phyloP scores from a whole-genome alignment of 2,797 vertebrate genomes.

The Rousettus madagascariensis region DNA sequence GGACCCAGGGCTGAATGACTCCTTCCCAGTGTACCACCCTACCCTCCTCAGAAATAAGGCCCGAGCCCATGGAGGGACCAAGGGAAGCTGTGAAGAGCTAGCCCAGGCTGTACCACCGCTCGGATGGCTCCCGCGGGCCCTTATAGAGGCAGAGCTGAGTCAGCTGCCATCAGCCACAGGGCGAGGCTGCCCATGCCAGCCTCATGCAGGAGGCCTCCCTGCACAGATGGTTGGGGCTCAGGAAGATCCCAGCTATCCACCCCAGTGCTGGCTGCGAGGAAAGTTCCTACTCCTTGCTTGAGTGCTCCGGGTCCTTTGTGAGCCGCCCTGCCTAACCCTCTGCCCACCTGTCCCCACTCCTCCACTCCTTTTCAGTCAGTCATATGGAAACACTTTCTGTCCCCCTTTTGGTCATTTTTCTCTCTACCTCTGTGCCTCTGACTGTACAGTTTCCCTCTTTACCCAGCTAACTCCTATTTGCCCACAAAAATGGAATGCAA shows the following conservation, averaged over 20 bases:
- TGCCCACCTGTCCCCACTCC: background rate
- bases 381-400: background rate
- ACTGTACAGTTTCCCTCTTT: background rate
- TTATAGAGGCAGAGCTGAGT: background rate
- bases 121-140: background rate
- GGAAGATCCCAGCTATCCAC: background rate
- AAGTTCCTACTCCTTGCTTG: background rate
- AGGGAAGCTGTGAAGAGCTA: background rate
- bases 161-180: background rate
- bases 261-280: background rate
- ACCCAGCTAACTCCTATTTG: background rate
- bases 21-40: background rate
- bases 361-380: no score
- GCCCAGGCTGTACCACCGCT: background rate
- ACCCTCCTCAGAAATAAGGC: background rate
- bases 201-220: background rate
- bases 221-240: background rate
- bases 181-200: background rate
- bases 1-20: background rate
- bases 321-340: background rate
- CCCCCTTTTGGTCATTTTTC: background rate
- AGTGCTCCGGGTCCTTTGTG: background rate
- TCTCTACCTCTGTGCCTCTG: background rate
- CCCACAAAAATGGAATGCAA: background rate
- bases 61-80: fast-evolving